phyloP scores from a whole-genome alignment of 2,113 vertebrate genomes.

The Labrus mixtus region DNA sequence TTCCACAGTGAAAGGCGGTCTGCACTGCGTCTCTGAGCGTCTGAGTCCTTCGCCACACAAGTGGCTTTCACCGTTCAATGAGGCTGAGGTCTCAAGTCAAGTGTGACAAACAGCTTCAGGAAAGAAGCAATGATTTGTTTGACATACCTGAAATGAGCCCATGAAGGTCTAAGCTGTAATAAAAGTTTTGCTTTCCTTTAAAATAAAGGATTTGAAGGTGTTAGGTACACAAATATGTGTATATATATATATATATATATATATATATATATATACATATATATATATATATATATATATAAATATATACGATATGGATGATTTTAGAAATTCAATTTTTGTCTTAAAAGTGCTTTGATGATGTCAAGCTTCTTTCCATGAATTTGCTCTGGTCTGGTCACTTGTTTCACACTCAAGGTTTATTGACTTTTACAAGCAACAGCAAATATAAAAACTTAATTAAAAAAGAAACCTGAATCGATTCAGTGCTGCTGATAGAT shows the following conservation, averaged over 20 bases:
- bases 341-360: background rate
- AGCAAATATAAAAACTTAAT: too few relatives aligned
- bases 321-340: background rate
- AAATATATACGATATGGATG: background rate
- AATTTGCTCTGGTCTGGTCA: background rate
- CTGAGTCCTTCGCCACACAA: constrained; percentile 25
- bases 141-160: constrained; percentile 9
- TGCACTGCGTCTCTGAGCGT: background rate
- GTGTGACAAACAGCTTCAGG: constrained; percentile 23
- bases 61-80: constrained; percentile 3
- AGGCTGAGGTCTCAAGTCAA: constrained; percentile 10
- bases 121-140: background rate
- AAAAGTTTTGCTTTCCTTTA: background rate
- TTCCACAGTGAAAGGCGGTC: constrained; percentile 18
- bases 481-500: too few relatives aligned
- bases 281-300: too few relatives aligned
- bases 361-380: background rate
- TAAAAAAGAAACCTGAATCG: too few relatives aligned
- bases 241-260: background rate
- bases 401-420: background rate
- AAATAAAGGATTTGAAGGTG: background rate
- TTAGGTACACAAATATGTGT: background rate
- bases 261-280: too few relatives aligned
- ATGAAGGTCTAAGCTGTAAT: background rate
- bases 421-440: too few relatives aligned